phyloP scores from a whole-genome alignment of 1,140 invertebrate species.

The Drosophila bocqueti region DNA sequence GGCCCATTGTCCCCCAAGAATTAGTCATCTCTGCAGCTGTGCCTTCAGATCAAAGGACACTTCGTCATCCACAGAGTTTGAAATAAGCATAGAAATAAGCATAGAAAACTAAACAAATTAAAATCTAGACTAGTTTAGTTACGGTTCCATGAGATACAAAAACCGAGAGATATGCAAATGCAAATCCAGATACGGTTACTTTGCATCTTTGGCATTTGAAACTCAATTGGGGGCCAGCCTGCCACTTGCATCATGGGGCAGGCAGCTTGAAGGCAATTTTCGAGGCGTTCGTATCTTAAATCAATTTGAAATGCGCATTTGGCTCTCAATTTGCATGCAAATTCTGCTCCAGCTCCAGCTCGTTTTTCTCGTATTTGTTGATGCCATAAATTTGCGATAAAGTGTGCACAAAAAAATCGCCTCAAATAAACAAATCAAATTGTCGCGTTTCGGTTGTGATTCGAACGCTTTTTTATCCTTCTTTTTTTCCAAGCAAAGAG shows the following conservation, averaged over 20 bases:
- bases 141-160: constrained; percentile 36
- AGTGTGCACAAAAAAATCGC: constrained; percentile 58
- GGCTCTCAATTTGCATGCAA: constrained; percentile 82
- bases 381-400: constrained; percentile 80
- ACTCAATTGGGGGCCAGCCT: constrained; percentile 65
- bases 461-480: constrained; percentile 4
- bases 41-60: constrained; percentile 54
- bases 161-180: constrained; percentile 36
- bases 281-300: constrained; percentile 75
- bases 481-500: constrained; percentile 1
- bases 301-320: constrained; percentile 82
- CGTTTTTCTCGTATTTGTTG: constrained; percentile 77
- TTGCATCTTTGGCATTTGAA: constrained; percentile 73
- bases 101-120: constrained; percentile 26
- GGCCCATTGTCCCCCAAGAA: constrained; percentile 53
- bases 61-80: constrained; percentile 40
- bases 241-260: constrained; percentile 41
- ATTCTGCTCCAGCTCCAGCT: constrained; percentile 51
- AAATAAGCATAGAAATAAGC: constrained; percentile 14
- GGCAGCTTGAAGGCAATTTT: constrained; percentile 67
- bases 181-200: constrained; percentile 28
- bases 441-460: constrained; percentile 55
- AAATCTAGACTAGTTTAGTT: constrained; percentile 37
- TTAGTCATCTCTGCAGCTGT: constrained; percentile 54
- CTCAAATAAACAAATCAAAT: constrained; percentile 81